Conservation (phyloP, 1,140 invertebrate genomes). For the Dendrolimus kikuchii region DNA sequence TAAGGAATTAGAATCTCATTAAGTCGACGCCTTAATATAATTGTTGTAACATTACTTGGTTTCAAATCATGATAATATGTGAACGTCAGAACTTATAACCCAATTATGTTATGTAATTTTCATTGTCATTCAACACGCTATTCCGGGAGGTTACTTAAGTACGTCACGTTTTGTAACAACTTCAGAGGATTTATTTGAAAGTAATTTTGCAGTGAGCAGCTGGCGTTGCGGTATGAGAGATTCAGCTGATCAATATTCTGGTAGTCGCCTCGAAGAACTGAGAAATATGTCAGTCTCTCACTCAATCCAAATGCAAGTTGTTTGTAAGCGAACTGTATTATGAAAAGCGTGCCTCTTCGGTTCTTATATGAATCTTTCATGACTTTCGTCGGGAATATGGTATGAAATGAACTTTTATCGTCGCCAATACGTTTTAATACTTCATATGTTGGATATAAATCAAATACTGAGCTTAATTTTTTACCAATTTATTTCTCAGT, state of each 20-base stretch:
- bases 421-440: no score
- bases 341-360: neutral
- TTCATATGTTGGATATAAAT: no score
- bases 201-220: conserved; percentile 63
- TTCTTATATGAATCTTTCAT: no score
- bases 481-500: no score
- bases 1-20: no score
- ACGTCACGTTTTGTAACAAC: conserved; percentile 20
- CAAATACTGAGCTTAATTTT: no score
- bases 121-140: conserved; percentile 5
- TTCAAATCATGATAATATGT: no score
- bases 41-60: no score
- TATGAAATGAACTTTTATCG: no score
- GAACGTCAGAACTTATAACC: neutral
- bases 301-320: conserved; percentile 43
- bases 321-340: conserved; percentile 31
- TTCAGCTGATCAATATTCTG: conserved; percentile 66
- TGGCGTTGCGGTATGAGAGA: conserved; percentile 59
- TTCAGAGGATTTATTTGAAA: conserved; percentile 61
- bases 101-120: conserved; percentile 3
- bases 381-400: no score
- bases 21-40: no score
- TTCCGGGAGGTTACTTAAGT: neutral
- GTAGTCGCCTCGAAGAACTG: conserved; percentile 52
- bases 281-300: conserved; percentile 62